Conservation (phyloP, 2,797 vertebrate species). For the Triplophysa bombifrons region DNA sequence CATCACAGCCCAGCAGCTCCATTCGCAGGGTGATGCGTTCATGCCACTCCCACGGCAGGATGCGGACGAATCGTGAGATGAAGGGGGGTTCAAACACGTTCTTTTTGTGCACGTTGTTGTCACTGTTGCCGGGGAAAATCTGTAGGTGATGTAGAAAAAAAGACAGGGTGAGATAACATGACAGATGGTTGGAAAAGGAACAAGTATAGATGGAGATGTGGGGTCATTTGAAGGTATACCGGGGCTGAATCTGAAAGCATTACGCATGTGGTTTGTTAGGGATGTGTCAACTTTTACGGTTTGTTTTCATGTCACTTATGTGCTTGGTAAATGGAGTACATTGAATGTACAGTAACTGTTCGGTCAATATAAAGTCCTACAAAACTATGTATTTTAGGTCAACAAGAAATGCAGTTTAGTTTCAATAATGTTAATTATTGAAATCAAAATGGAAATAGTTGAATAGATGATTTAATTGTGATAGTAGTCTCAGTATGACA, state of each 20-base stretch:
- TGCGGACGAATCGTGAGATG: constrained; percentile 82
- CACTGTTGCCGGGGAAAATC: constrained; percentile 91
- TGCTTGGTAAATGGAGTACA: not conserved
- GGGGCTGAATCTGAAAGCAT: not conserved
- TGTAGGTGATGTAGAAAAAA: constrained; percentile 61
- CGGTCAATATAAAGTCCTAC: no score
- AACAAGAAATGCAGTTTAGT: no score
- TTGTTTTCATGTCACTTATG: not conserved
- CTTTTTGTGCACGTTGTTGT: constrained; percentile 95
- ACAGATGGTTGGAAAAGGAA: not conserved
- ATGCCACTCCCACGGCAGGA: constrained; percentile 94
- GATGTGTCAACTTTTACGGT: not conserved
- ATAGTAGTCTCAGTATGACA: not conserved
- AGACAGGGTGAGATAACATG: not conserved
- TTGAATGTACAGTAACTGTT: not conserved
- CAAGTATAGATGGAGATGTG: not conserved
- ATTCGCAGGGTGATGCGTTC: constrained; percentile 91
- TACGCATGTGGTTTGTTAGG: not conserved
- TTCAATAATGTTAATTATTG: no score
- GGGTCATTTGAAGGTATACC: not conserved
- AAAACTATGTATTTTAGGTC: no score
- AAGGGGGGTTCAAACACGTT: constrained; percentile 87
- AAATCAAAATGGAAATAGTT: no score
- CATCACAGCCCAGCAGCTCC: constrained; percentile 92
- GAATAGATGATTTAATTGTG: not conserved